Base-by-base conservation (phyloP, 2,113 vertebrate genomes). In the Paralichthys olivaceus region DNA sequence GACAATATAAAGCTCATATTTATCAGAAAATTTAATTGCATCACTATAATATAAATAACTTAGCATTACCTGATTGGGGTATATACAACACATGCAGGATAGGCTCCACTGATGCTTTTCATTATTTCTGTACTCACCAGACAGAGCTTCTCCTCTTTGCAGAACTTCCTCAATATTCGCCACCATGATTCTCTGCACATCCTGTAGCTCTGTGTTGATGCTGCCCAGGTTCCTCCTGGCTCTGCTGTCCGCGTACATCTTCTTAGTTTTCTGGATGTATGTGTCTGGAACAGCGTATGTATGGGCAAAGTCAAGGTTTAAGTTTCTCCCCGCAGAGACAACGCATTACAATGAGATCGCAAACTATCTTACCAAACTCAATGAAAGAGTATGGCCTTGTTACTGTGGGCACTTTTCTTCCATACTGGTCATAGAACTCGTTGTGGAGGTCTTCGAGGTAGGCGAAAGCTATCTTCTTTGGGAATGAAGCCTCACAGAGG, bases 151-250 rank as follows among this genome's bases (percentile, higher is more conserved):
- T 88, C 98, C 98, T 75, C 97, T 93, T 69, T 97, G 97, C 55
- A 99, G 85, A 66, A 99, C 97, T 81, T 99, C 97, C 81, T 99
- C 97, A 0, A 99, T 98, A 79, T 99, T 99, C 72, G 97, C 96
- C 90, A 99, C 97, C 98, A 99, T 99, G 70, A 99, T 99, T 82
- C 96, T 96, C 94, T 99, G 98, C 51, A 99, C 97, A 14, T 99
- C 97, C 47, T 98, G 97, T 22, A 99, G 91, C 88, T 99, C 98
- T n/a, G 96, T 97, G 91, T 98, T 99, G 79, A 99, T 97, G 73
- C 92, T 97, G 78, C 97, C 95, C 45, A 99, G 84, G 89, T 98
- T 98, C 87, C 97, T 96, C 88, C 97, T 95, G 0, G 96, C 96
- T 72, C 97, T 92, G 81, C 96, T 97, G 69, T 99, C 97, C n/a